phyloP scores from a whole-genome alignment of 2,888 invertebrate genomes.

The Sericinus montela region DNA sequence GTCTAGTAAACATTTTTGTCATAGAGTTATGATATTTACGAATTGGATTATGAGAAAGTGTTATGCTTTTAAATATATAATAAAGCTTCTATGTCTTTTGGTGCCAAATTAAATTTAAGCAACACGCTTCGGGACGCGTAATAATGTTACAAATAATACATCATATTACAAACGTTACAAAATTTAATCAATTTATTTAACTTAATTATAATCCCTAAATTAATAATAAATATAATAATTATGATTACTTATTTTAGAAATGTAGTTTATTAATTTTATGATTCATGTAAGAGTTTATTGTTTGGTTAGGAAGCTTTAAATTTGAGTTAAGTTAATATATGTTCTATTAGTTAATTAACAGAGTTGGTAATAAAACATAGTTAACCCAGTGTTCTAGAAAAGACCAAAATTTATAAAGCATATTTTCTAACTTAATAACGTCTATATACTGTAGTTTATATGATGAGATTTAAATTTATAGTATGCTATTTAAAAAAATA shows the following conservation, averaged over 20 bases:
- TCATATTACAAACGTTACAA: slow-evolving; percentile 23
- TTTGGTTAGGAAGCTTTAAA: slow-evolving; percentile 13
- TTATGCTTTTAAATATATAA: too few species aligned
- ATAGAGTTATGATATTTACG: too few species aligned
- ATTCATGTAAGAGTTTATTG: slow-evolving; percentile 11
- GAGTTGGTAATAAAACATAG: slow-evolving; percentile 1
- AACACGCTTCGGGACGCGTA: slow-evolving; percentile 30
- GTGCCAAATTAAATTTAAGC: neutral
- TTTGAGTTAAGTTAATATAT: neutral
- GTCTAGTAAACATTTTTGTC: neutral
- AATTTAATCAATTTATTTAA: neutral
- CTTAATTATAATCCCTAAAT: neutral
- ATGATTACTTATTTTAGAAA: neutral
- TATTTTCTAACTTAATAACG: slow-evolving; percentile 21
- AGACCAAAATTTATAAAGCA: slow-evolving; percentile 30
- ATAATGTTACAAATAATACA: slow-evolving; percentile 22
- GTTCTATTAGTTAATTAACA: neutral
- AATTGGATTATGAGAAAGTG: too few species aligned
- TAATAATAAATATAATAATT: neutral
- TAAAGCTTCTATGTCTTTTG: too few species aligned
- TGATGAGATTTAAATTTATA: neutral
- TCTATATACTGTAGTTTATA: slow-evolving; percentile 36
- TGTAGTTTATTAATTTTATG: neutral
- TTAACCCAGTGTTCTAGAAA: slow-evolving; percentile 31
- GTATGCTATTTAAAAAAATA: neutral